Evolutionary conservation across 2,113 vertebrate genomes (phyloP), one percentile per base, ranked within the genome.

Genomic region (Sitta europaea): DNA sequence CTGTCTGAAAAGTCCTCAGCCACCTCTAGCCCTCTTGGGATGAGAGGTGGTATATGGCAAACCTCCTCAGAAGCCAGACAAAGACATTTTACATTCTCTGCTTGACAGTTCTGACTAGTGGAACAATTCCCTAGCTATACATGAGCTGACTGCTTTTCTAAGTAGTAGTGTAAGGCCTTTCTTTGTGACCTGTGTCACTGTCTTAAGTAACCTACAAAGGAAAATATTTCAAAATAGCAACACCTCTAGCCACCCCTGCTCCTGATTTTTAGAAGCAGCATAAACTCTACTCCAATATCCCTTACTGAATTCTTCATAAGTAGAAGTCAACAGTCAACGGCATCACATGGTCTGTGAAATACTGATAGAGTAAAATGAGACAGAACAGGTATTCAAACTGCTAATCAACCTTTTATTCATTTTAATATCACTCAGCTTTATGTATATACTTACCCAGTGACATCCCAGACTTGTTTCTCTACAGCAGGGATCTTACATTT

Each of bases 1-100:
- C 33, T 61, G 61, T 33, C 20, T 3, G 5, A 57, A 77, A 9
- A 42, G 47, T 14, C 16, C 33, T 88, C 23, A n/a, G 12, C 31
- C 3, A 3, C 23, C 10, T 50, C 10, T 27, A 91, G 43, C 27
- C 25, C 24, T 36, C 72, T 33, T 20, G 47, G 29, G 51, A 80
- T 0, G 0, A 66, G 17, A 35, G 58, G 36, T 4, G 13, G 38
- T 19, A 31, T 9, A 70, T 0, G 1, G 27, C 38, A 79, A 76
- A 66, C 6, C 11, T 86, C 24, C 57, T 77, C 47, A 84, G 73
- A 81, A 86, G 42, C 12, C 38, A 61, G 29, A 79, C 50, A 42
- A 74, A 54, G 38, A 54, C n/a, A 50, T 48, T 62, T 61, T 42
- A 35, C 10, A 48, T 57, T 59, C 36, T 40, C 20, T 91, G 24